Conservation (phyloP, 2,113 vertebrate species). For the Dryoscopus gambensis region DNA sequence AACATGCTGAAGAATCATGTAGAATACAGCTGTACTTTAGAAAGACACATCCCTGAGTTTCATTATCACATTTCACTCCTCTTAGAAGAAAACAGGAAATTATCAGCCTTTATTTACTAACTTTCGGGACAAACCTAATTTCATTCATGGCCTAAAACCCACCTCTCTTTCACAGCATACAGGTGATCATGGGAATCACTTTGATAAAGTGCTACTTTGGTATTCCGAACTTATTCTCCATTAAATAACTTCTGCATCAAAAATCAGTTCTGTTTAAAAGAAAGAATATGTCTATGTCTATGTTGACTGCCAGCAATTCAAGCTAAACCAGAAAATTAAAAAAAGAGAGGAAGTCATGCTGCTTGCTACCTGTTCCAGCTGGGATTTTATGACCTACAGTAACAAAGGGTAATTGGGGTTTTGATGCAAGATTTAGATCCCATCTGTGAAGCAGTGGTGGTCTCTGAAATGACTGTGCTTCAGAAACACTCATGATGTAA, state of each 20-base stretch:
- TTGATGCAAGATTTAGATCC: not conserved
- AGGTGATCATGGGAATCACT: not conserved
- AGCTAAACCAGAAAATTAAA: not conserved
- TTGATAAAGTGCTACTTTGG: not conserved
- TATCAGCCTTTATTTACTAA: not conserved
- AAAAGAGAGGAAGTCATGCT: not conserved
- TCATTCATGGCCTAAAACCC: not conserved
- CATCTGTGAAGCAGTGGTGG: not conserved
- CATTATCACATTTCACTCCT: not conserved
- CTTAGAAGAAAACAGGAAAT: not conserved
- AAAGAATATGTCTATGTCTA: not conserved
- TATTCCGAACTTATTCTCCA: not conserved
- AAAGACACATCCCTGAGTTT: not conserved
- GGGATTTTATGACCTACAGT: not conserved
- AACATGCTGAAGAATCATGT: not conserved
- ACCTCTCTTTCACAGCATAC: not conserved
- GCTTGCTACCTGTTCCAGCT: constrained; percentile 19
- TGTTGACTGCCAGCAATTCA: not conserved
- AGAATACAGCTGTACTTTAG: not conserved
- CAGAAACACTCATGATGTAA: not conserved
- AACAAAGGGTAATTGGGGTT: not conserved
- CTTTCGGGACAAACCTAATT: not conserved
- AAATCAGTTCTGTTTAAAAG: not conserved
- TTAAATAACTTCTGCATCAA: not conserved
- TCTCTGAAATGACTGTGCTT: not conserved